These are phyloP conservation scores for Caenorhabditis zanzibari DNA, from an alignment of 2,888 invertebrate genomes.

Conservation along the genomic window DNA sequence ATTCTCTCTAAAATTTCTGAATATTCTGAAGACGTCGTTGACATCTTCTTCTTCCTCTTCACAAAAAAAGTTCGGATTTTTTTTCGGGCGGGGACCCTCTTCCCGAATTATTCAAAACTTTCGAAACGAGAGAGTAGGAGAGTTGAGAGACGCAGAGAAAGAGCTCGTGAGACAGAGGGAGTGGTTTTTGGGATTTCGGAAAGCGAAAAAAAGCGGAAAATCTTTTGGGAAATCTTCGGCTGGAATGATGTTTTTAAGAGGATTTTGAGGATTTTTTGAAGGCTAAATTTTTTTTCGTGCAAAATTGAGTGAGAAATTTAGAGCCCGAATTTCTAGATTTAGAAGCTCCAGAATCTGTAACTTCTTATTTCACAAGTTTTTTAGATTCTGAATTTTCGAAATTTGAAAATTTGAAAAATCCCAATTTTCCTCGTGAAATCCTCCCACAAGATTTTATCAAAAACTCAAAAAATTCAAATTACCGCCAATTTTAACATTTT, in stretches of 20 bases:
- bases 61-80: constrained; percentile 22
- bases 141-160: constrained; percentile 19
- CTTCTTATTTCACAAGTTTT: too few relatives aligned
- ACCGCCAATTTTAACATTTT: too few relatives aligned
- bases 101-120: constrained; percentile 20
- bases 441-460: too few relatives aligned
- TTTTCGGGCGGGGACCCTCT: neutral
- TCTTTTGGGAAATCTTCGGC: constrained; percentile 9
- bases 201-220: constrained; percentile 4
- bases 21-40: constrained; percentile 12
- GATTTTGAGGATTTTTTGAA: neutral
- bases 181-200: constrained; percentile 8
- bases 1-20: neutral
- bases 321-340: neutral
- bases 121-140: neutral
- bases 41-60: neutral
- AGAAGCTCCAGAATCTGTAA: neutral
- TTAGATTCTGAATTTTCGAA: too few relatives aligned
- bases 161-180: neutral
- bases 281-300: neutral
- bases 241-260: constrained; percentile 5
- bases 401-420: too few relatives aligned
- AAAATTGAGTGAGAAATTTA: neutral
- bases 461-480: too few relatives aligned
- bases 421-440: neutral